Conservation (phyloP, 2,888 invertebrate genomes). For the Chrysomela aeneicollis region DNA sequence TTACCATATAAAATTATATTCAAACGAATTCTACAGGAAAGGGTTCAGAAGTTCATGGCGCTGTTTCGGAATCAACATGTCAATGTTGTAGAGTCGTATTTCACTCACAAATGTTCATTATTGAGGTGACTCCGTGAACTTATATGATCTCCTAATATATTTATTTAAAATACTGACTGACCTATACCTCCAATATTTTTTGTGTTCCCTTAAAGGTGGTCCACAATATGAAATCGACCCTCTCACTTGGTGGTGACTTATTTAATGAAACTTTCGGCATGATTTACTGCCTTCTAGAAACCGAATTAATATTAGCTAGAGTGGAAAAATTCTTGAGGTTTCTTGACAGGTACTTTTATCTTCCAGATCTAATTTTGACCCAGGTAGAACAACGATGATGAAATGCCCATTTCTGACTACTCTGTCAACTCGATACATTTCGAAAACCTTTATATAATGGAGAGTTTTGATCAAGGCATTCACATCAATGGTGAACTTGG, state of each 20-base stretch:
- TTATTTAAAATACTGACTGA: too few species aligned
- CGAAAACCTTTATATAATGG: too few species aligned
- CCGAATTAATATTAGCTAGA: conserved; percentile 32
- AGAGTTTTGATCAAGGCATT: too few species aligned
- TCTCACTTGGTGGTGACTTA: conserved; percentile 31
- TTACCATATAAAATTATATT: neutral
- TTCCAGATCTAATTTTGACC: neutral
- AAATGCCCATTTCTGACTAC: neutral
- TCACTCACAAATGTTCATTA: neutral
- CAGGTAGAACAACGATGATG: neutral
- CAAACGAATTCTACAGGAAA: neutral
- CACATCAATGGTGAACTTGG: too few species aligned
- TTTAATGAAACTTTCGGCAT: conserved; percentile 19
- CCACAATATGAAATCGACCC: conserved; percentile 17
- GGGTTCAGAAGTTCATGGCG: neutral
- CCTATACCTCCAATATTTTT: neutral
- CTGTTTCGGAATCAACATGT: neutral
- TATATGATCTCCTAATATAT: too few species aligned
- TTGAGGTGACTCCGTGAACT: too few species aligned
- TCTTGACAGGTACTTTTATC: conserved; percentile 34
- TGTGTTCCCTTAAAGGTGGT: conserved; percentile 5
- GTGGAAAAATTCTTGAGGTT: conserved; percentile 34
- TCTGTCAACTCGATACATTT: neutral
- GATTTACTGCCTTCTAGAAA: conserved; percentile 21
- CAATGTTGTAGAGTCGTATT: neutral